Evolutionary conservation across 2,113 vertebrate genomes (phyloP), one percentile per base, ranked within the genome.

Genomic region (Alligator mississippiensis): DNA sequence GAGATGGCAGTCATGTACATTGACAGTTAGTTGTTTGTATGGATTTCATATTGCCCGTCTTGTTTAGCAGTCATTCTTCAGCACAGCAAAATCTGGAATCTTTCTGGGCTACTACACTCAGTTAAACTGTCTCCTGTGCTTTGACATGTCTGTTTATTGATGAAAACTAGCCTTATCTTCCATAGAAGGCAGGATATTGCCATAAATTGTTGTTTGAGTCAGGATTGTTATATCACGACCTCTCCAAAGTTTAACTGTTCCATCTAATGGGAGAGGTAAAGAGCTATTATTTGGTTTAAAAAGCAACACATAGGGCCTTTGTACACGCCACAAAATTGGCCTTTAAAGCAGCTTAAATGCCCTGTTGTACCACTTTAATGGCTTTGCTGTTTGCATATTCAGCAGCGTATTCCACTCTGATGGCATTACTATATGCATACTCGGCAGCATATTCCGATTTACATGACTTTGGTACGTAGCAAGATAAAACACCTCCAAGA

Each of bases 91-190:
- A 34, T 4, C 12, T 61, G 5, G 47, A 60, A 76, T 34, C 15
- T 79, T 1, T 89, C 87, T 64, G 77, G 57, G 64, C 19, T 1
- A 1, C 19, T 25, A 1, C 11, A 64, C 4, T 11, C 84, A 21
- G 18, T 4, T 75, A 3, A 58, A 9, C 3, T 78, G 11, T 70
- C 19, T 58, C 19, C 27, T 62, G 57, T 82, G n/a, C 16, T 47
- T 76, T 68, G 17, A 66, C 6, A 34, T 83, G 34, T 21, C 64
- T 84, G 47, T 70, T 70, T 18, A 11, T 28, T 70, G 64, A 82
- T 64, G 27, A 12, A 89, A 87, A 14, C 0, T 1, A 30, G 2
- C 3, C 58, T 11, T 30, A 1, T 76, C 14, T 3, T 8, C 64
- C 60, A 27, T 62, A 72, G 59, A 74, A 83, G 25, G 18, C 5